Conservation (phyloP, 2,888 invertebrate genomes). For the Drosophila parthenogenetica region DNA sequence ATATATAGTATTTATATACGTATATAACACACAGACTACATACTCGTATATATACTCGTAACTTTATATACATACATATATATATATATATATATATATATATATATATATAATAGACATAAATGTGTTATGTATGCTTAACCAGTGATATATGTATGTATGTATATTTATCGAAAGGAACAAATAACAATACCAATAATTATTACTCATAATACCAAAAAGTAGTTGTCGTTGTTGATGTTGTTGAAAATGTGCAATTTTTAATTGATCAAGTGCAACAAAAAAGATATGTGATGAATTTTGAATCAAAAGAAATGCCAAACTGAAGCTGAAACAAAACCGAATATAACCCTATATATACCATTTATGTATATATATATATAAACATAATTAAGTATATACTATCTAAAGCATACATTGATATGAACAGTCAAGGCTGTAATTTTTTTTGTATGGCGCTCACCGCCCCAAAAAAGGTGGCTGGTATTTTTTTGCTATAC, state of each 20-base stretch:
- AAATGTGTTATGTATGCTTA: slow-evolving; percentile 26
- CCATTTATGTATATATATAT: slow-evolving; percentile 1
- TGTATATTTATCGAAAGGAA: slow-evolving; percentile 57
- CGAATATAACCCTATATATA: slow-evolving; percentile 7
- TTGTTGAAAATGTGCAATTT: slow-evolving; percentile 84
- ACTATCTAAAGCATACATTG: slow-evolving; percentile 42
- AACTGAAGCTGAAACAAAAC: slow-evolving; percentile 58
- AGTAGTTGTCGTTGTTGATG: slow-evolving; percentile 85
- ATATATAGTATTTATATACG: too few relatives aligned
- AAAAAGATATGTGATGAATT: slow-evolving; percentile 58
- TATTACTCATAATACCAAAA: slow-evolving; percentile 77
- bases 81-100: slow-evolving; percentile 24
- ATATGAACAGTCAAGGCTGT: slow-evolving; percentile 48
- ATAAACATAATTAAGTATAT: slow-evolving; percentile 42
- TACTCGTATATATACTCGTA: slow-evolving; percentile 39
- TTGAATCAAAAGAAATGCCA: slow-evolving; percentile 65
- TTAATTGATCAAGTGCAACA: slow-evolving; percentile 76
- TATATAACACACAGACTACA: too few relatives aligned
- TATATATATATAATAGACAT: slow-evolving; percentile 19
- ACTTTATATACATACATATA: slow-evolving; percentile 43
- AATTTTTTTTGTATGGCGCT: slow-evolving; percentile 59
- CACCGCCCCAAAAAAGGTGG: slow-evolving; percentile 27
- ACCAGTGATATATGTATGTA: slow-evolving; percentile 16
- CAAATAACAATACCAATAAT: slow-evolving; percentile 68
- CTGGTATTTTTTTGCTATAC: slow-evolving; percentile 63